Conservation (phyloP, 2,113 vertebrate genomes). For the Mirza zaza region DNA sequence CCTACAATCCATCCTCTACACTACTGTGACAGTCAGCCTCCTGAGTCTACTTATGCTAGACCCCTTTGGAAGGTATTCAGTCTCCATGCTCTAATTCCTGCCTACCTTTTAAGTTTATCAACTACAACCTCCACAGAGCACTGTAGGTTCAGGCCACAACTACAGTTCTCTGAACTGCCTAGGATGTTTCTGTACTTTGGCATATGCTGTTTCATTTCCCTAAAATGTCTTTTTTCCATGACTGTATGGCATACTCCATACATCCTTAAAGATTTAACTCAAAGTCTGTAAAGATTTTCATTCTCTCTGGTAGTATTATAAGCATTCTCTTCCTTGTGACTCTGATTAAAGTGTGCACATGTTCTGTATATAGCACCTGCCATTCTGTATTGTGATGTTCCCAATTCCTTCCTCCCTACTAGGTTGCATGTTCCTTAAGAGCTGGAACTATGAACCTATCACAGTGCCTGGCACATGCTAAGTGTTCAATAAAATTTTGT, state of each 20-base stretch:
- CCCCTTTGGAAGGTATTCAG: neutral
- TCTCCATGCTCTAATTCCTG: neutral
- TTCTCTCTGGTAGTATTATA: neutral
- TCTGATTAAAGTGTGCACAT: neutral
- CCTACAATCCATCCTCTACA: neutral
- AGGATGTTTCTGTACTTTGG: neutral
- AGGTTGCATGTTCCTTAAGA: neutral
- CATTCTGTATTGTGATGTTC: neutral
- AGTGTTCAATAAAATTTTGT: neutral
- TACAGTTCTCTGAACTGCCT: neutral
- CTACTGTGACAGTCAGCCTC: neutral
- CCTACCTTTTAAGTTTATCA: neutral
- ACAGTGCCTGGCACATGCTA: neutral
- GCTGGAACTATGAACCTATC: neutral
- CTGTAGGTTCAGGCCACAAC: neutral
- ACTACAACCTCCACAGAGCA: neutral
- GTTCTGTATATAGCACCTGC: neutral
- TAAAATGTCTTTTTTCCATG: slow-evolving; percentile 1
- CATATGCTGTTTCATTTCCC: neutral
- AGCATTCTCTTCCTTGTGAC: neutral
- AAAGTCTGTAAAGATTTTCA: neutral
- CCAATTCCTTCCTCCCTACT: neutral
- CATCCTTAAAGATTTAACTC: neutral
- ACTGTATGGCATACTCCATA: neutral
- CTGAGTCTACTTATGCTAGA: neutral